phyloP scores from a whole-genome alignment of 2,113 vertebrate species.

The Thunnus maccoyii region DNA sequence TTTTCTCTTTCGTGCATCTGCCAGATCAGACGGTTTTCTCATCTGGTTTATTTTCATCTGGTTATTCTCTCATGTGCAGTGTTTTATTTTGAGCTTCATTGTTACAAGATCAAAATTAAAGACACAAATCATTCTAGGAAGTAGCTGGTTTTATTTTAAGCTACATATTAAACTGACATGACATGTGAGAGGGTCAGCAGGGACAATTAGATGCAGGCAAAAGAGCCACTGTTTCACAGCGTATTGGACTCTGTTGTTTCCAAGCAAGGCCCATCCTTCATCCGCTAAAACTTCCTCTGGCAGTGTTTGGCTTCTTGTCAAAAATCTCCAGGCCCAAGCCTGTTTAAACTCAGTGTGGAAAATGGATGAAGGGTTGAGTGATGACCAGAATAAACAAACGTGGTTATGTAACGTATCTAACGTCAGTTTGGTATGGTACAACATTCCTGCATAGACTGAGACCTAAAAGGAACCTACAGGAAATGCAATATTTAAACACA shows the following conservation, averaged over 20 bases:
- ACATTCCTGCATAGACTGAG: constrained; percentile 15
- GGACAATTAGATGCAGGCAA: constrained; percentile 16
- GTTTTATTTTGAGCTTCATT: constrained; percentile 12
- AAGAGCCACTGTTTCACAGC: constrained; percentile 42
- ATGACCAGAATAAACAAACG: constrained; percentile 53
- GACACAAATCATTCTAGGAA: constrained; percentile 17
- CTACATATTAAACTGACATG: not conserved
- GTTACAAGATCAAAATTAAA: constrained; percentile 1
- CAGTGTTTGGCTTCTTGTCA: constrained; percentile 59
- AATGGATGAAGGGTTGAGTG: constrained; percentile 38
- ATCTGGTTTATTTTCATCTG: constrained; percentile 26
- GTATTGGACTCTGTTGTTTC: constrained; percentile 16
- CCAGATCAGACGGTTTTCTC: constrained; percentile 7
- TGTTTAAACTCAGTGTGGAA: constrained; percentile 62
- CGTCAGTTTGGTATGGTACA: constrained; percentile 28
- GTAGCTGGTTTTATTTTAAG: constrained; percentile 1
- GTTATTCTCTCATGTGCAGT: constrained; percentile 31
- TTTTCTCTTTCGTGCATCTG: not conserved
- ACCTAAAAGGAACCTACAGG: not conserved
- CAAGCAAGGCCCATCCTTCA: constrained; percentile 24
- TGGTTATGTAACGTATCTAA: constrained; percentile 48
- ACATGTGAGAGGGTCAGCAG: not conserved
- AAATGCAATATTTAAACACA: constrained; percentile 12
- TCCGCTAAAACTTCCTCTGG: constrained; percentile 39
- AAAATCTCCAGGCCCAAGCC: constrained; percentile 44